Evolutionary conservation across 2,888 invertebrate genomes (phyloP), one percentile per base, ranked within the genome.

Genomic region (Lepetodrilus schrolli): DNA sequence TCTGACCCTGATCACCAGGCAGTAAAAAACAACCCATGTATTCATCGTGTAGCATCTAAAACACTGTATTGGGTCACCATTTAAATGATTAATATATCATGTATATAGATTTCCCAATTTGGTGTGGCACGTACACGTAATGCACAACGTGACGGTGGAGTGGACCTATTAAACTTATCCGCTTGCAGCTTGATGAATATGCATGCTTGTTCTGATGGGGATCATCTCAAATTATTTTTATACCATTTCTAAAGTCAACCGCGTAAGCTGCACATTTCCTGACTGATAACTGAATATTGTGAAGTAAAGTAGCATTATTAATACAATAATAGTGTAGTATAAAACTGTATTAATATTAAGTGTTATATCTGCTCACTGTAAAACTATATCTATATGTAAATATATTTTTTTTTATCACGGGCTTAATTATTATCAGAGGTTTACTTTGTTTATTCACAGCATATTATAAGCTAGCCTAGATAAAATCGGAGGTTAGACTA

Each of bases 91-190:
- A 48, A 48, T 58, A 30, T 58, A 13, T 30, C n/a, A 58, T 30
- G 34, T 30, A 30, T 23, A 23, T 13, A 13, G 4, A 43, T 4
- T 43, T 58, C 58, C 58, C 58, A 30, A 58, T 58, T 58, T 58
- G 58, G 58, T 17, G 17, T 21, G 58, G 13, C 10, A 34, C 4
- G n/a, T 30, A 43, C 17, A n/a, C 58, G 58, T 58, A 58, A 30
- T 13, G 17, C 10, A 30, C 58, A 58, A 58, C 58, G 58, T 58
- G 58, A 58, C 58, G 26, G 58, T 58, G 58, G 34, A 26, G 26
- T 58, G 26, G 58, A 58, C 58, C 58, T 58, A 58, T 58, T 34
- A 58, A 58, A 30, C 17, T 30, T 30, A 26, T 34, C 26, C 17
- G 17, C 26, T 30, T 30, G 26, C 58, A 30, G 34, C 34, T 30